These are phyloP conservation scores for Sapayoa aenigma DNA, from an alignment of 2,113 vertebrate species.

Conservation along the genomic window DNA sequence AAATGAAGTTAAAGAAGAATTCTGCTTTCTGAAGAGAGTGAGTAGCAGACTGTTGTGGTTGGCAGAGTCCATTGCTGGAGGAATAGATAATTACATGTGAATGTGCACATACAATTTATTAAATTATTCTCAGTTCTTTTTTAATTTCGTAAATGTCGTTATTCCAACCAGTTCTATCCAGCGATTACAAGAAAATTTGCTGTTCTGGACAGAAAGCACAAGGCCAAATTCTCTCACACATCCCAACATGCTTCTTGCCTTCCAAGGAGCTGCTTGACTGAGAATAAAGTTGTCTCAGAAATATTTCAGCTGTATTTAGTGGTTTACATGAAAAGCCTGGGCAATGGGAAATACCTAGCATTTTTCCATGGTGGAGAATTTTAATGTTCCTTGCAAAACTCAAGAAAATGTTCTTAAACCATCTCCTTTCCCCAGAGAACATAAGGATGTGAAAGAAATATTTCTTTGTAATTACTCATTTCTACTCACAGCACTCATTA, in stretches of 20 bases:
- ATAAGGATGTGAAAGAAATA: background rate
- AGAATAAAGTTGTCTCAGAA: constrained; percentile 27
- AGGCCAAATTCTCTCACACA: background rate
- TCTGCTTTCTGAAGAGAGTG: background rate
- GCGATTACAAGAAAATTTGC: background rate
- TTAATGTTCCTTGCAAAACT: constrained; percentile 13
- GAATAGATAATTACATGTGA: background rate
- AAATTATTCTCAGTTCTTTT: background rate
- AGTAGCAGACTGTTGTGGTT: background rate
- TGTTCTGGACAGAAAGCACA: background rate
- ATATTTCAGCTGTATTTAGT: constrained; percentile 13
- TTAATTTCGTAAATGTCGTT: background rate
- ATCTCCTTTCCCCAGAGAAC: background rate
- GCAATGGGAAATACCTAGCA: constrained; percentile 13
- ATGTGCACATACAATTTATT: background rate
- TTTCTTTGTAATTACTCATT: constrained; percentile 20
- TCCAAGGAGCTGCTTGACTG: constrained; percentile 3
- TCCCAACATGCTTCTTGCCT: background rate
- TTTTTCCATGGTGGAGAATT: constrained; percentile 12
- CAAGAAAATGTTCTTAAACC: constrained; percentile 17
- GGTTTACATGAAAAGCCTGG: constrained; percentile 18
- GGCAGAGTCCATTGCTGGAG: background rate
- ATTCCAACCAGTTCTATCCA: background rate
- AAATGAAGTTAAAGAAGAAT: background rate
- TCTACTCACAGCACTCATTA: background rate